phyloP scores from a whole-genome alignment of 2,113 vertebrate species.

The Pardalotus punctatus region DNA sequence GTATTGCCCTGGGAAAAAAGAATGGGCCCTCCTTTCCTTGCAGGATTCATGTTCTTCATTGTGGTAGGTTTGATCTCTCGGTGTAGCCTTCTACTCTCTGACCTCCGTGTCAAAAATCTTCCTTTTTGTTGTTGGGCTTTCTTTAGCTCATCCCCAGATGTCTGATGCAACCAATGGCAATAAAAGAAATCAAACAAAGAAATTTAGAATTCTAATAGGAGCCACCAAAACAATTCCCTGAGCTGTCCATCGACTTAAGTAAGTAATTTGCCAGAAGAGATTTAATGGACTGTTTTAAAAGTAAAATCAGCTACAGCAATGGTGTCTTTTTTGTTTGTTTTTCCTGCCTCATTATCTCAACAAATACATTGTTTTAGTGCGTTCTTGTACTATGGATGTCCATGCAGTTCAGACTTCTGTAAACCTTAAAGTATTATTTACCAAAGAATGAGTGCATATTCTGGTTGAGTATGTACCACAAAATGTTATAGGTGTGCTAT shows the following conservation, averaged over 20 bases:
- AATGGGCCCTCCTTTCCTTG: background rate
- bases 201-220: background rate
- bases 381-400: background rate
- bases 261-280: background rate
- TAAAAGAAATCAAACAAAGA: background rate
- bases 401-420: background rate
- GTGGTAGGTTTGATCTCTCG: background rate
- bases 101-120: background rate
- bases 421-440: background rate
- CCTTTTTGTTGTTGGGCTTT: background rate
- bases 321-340: background rate
- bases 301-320: background rate
- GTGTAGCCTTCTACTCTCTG: background rate
- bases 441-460: background rate
- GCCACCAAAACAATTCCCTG: background rate
- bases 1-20: background rate
- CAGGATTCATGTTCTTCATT: background rate
- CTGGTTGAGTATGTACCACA: background rate
- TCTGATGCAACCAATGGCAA: background rate
- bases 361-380: background rate
- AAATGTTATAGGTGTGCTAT: background rate
- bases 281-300: background rate
- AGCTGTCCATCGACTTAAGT: background rate
- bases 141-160: background rate
- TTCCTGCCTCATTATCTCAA: background rate